Evolutionary conservation across 2,888 invertebrate genomes (phyloP).

Genomic region (Dermolepida albohirtum): DNA sequence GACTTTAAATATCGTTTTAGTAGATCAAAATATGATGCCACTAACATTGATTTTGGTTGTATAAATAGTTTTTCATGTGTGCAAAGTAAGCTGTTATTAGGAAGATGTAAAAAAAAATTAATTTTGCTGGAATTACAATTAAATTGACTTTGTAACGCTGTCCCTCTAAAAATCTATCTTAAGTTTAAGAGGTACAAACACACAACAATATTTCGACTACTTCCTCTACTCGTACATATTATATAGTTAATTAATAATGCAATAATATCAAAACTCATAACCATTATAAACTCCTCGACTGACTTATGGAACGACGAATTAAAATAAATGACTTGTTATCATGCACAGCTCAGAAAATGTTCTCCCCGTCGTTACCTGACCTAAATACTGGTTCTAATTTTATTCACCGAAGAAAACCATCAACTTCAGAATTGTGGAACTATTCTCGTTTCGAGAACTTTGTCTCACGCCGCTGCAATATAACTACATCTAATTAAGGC

Average conservation of each 20-base stretch:
- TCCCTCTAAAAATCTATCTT: too few relatives aligned
- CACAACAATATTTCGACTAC: too few relatives aligned
- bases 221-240: too few relatives aligned
- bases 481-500: conserved; percentile 6
- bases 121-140: too few relatives aligned
- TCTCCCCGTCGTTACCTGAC: conserved; percentile 16
- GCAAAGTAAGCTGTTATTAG: too few relatives aligned
- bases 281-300: conserved; percentile 11
- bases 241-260: conserved; percentile 2
- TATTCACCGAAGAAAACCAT: conserved; percentile 16
- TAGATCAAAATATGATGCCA: too few relatives aligned
- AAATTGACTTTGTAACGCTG: too few relatives aligned
- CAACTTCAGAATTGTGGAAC: conserved; percentile 19
- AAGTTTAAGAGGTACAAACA: too few relatives aligned
- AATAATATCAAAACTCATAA: conserved; percentile 7
- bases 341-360: conserved; percentile 24
- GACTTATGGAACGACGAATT: conserved; percentile 6
- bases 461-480: conserved; percentile 2
- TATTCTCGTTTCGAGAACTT: conserved; percentile 23
- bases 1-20: too few relatives aligned
- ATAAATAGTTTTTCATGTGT: too few relatives aligned
- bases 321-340: conserved; percentile 27
- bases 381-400: conserved; percentile 35
- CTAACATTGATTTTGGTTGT: too few relatives aligned
- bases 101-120: too few relatives aligned